phyloP scores from a whole-genome alignment of 2,888 invertebrate genomes.

The Drosophila quinaria region DNA sequence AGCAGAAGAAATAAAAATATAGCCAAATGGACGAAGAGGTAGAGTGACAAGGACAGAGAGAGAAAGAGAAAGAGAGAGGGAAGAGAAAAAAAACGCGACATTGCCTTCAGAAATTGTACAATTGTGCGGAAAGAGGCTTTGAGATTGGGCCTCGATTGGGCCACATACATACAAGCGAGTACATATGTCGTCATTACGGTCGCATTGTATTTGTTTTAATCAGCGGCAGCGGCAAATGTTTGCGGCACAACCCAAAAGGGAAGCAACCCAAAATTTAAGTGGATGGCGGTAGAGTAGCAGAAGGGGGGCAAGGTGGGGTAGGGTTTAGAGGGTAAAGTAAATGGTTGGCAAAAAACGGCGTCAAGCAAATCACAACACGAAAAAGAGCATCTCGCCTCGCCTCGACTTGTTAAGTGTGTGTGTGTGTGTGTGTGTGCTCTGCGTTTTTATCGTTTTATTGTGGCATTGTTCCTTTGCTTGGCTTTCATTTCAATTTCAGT shows the following conservation, averaged over 20 bases:
- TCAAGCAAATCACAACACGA: slow-evolving; percentile 70
- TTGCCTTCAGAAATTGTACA: slow-evolving; percentile 72
- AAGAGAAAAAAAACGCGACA: slow-evolving; percentile 34
- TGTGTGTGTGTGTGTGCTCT: slow-evolving; percentile 8
- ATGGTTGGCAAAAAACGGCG: slow-evolving; percentile 38
- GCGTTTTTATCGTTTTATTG: slow-evolving; percentile 52
- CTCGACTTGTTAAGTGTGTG: not conserved
- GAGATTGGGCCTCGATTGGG: slow-evolving; percentile 43
- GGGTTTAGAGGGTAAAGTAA: slow-evolving; percentile 5
- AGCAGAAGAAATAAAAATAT: slow-evolving; percentile 24
- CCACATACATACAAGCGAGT: slow-evolving; percentile 34
- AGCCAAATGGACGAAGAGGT: not conserved
- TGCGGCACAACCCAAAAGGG: slow-evolving; percentile 50
- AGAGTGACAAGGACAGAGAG: slow-evolving; percentile 6
- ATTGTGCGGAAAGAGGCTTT: slow-evolving; percentile 78
- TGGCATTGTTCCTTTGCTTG: slow-evolving; percentile 39
- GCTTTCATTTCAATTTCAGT: slow-evolving; percentile 65
- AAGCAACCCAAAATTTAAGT: slow-evolving; percentile 12
- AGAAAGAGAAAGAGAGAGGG: slow-evolving; percentile 9
- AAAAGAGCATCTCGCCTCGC: slow-evolving; percentile 10
- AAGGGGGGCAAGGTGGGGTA: not conserved
- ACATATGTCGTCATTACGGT: slow-evolving; percentile 80
- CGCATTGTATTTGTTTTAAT: slow-evolving; percentile 82
- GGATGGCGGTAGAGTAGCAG: not conserved
- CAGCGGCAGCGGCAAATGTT: slow-evolving; percentile 73